These are phyloP conservation scores for Crotalus helleri DNA, from an alignment of 2,113 vertebrate genomes.

Conservation along the genomic window DNA sequence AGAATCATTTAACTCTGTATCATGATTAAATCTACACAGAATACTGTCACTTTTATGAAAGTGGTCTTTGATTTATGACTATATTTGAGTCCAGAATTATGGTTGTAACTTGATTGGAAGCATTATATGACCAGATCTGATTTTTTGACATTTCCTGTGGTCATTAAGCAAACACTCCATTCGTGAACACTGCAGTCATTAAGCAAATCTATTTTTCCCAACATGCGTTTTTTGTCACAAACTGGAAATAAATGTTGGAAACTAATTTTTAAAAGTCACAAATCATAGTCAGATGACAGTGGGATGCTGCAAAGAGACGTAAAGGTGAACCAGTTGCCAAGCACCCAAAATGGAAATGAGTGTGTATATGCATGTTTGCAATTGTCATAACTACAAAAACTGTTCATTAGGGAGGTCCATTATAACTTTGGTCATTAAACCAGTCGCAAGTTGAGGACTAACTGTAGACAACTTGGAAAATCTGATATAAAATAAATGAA, in stretches of 20 bases:
- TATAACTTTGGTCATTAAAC: not conserved
- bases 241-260: not conserved
- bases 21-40: not conserved
- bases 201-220: not conserved
- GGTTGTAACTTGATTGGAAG: not conserved
- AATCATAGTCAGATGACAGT: not conserved
- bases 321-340: not conserved
- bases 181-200: not conserved
- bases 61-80: not conserved
- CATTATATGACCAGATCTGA: not conserved
- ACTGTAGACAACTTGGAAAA: not conserved
- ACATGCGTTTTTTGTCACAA: not conserved
- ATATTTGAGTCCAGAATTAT: not conserved
- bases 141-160: not conserved
- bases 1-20: not conserved
- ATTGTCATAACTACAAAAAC: not conserved
- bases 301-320: not conserved
- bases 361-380: no score
- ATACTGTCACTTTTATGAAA: not conserved
- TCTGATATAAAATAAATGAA: not conserved
- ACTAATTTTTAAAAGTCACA: not conserved
- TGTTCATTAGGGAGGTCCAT: not conserved
- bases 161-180: not conserved
- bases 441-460: not conserved
- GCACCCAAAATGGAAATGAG: no score